These are phyloP conservation scores for Colletes collaris DNA, from an alignment of 2,888 invertebrate species.

Conservation along the genomic window DNA sequence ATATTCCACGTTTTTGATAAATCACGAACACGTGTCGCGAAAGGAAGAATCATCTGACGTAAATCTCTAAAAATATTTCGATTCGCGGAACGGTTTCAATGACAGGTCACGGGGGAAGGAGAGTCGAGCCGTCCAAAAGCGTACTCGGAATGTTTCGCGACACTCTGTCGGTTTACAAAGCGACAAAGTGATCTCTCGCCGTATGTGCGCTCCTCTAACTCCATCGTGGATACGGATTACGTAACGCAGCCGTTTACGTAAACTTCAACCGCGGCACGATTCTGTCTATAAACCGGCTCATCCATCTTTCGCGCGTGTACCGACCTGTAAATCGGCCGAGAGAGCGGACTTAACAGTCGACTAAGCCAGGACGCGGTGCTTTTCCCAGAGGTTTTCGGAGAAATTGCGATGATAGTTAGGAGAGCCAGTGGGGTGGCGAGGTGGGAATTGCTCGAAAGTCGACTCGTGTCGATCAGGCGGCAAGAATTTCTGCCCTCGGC, in stretches of 20 bases:
- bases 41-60: too few relatives aligned
- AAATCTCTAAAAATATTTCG: too few relatives aligned
- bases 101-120: slow-evolving; percentile 9
- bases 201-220: slow-evolving; percentile 19
- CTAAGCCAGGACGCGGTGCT: slow-evolving; percentile 6
- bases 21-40: too few relatives aligned
- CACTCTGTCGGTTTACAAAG: slow-evolving; percentile 35
- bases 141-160: not conserved
- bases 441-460: slow-evolving; percentile 32
- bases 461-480: slow-evolving; percentile 5
- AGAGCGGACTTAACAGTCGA: slow-evolving; percentile 24
- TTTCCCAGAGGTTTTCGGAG: slow-evolving; percentile 38
- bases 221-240: slow-evolving; percentile 48
- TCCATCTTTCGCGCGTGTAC: slow-evolving; percentile 56
- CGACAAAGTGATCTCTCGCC: slow-evolving; percentile 12
- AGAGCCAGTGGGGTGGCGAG: not conserved
- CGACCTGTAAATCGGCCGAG: slow-evolving; percentile 36
- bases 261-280: slow-evolving; percentile 48
- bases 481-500: not conserved
- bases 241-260: slow-evolving; percentile 62
- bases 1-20: too few relatives aligned
- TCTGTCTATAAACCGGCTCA: slow-evolving; percentile 65
- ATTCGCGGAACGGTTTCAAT: not conserved
- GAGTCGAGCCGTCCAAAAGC: not conserved
- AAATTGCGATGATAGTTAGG: slow-evolving; percentile 35